A percentile compares a stretch with the other conserved stretches of the same genome.
Conservation (phyloP, 2,888 invertebrate genomes). For the Lobophora halterata region DNA sequence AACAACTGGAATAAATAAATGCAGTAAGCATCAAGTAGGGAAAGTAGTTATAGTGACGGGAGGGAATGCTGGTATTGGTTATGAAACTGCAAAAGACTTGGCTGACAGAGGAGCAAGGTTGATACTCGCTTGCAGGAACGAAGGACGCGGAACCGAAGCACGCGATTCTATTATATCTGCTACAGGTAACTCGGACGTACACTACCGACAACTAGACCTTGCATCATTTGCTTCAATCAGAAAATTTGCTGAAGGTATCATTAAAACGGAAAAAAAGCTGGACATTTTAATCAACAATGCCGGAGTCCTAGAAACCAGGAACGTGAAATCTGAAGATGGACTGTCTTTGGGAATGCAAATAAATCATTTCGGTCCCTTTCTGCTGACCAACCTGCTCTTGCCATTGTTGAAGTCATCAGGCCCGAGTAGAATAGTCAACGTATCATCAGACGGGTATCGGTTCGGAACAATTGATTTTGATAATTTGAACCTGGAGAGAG, state of each 20-base stretch:
- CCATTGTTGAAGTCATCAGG: conserved; percentile 63
- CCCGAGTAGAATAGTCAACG: conserved; percentile 61
- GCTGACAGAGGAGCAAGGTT: conserved; percentile 87
- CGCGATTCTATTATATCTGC: conserved; percentile 43
- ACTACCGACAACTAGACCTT: conserved; percentile 70
- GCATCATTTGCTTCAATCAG: conserved; percentile 78
- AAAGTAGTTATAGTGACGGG: conserved; percentile 93
- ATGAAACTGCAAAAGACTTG: conserved; percentile 86
- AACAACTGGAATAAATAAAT: conserved; percentile 49
- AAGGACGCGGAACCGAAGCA: conserved; percentile 82
- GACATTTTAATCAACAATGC: conserved; percentile 84
- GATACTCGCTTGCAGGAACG: conserved; percentile 89
- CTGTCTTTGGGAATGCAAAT: conserved; percentile 80
- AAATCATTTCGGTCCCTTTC: conserved; percentile 83
- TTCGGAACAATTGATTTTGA: conserved; percentile 46
- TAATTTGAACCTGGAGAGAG: conserved; percentile 47
- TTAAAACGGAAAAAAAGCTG: conserved; percentile 70
- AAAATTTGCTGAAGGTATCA: conserved; percentile 80
- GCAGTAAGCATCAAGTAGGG: conserved; percentile 81
- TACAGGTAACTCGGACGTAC: conserved; percentile 52
- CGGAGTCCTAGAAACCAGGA: conserved; percentile 62
- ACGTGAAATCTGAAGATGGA: conserved; percentile 80
- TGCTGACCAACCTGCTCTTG: conserved; percentile 82
- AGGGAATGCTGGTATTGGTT: conserved; percentile 90
- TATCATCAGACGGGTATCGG: conserved; percentile 54